Conservation (phyloP, 1,140 invertebrate genomes). For the Anoplophora glabripennis region DNA sequence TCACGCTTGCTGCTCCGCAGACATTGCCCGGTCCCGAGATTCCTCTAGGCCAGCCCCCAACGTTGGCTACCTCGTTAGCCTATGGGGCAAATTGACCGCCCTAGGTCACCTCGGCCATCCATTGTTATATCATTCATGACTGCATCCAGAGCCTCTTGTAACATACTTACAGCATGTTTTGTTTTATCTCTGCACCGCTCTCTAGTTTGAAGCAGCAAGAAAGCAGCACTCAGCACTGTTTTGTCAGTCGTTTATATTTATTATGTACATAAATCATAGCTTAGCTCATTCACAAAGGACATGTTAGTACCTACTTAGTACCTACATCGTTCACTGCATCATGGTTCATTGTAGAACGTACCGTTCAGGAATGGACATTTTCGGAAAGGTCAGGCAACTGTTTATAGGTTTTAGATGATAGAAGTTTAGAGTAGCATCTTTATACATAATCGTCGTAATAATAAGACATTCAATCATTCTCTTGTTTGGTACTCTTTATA, state of each 20-base stretch:
- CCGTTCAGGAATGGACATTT: not conserved
- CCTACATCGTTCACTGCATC: no score
- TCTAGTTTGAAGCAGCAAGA: not conserved
- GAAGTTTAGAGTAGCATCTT: not conserved
- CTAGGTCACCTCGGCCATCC: no score
- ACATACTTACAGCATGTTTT: no score
- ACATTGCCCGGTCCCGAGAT: no score
- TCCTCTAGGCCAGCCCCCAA: not conserved
- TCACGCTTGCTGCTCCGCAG: no score
- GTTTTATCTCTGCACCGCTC: not conserved
- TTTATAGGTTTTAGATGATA: no score
- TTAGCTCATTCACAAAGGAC: no score
- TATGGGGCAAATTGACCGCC: not conserved
- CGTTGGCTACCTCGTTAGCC: slow-evolving; percentile 1
- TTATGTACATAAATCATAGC: no score
- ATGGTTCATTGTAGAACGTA: not conserved
- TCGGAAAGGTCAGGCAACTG: not conserved
- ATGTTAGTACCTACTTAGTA: no score
- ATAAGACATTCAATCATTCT: not conserved
- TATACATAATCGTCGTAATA: not conserved
- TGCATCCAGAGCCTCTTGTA: no score
- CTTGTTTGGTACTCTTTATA: no score
- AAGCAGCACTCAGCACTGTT: not conserved
- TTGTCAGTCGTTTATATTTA: not conserved
- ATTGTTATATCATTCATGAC: no score